phyloP scores from a whole-genome alignment of 2,113 vertebrate genomes.

The Plecotus auritus region DNA sequence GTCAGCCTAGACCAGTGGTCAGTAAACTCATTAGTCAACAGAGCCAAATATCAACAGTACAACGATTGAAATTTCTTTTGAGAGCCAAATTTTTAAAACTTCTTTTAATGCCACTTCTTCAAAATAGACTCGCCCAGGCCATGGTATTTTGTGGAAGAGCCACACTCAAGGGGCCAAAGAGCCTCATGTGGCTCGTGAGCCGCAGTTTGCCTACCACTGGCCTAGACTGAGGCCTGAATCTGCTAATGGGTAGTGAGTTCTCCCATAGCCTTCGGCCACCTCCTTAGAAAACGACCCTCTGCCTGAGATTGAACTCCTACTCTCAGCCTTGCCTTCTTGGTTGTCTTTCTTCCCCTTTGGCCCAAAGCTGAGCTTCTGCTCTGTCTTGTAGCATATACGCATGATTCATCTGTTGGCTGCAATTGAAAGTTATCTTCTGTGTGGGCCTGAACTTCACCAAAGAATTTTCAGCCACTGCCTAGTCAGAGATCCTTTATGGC shows the following conservation, averaged over 20 bases:
- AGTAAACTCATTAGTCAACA: no score
- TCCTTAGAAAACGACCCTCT: neutral
- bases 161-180: no score
- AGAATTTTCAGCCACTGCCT: neutral
- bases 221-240: no score
- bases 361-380: neutral
- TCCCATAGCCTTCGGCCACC: neutral
- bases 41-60: no score
- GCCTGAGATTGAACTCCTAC: neutral
- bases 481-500: neutral
- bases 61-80: no score
- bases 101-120: no score
- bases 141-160: no score
- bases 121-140: no score
- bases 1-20: no score
- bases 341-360: neutral
- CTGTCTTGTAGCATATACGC: neutral
- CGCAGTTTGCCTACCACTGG: no score
- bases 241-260: neutral
- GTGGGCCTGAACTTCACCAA: conserved; percentile 4
- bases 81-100: no score
- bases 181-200: no score
- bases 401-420: neutral
- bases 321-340: neutral
- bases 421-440: neutral